Evolutionary conservation across 2,888 invertebrate genomes (phyloP).

Genomic region (Tinea semifulvella): DNA sequence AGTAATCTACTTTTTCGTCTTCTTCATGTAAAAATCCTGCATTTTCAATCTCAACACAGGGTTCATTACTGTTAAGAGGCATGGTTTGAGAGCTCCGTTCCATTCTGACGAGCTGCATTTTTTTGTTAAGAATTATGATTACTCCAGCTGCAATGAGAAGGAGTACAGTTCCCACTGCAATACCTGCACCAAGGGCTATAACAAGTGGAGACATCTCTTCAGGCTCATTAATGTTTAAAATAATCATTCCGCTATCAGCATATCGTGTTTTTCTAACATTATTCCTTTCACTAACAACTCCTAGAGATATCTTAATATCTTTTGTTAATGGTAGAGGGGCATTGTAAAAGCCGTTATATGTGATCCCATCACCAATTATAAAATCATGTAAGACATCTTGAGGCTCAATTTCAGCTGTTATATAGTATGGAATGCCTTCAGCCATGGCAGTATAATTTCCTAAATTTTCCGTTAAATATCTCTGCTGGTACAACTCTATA

Average conservation of each 20-base stretch:
- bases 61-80: conserved; percentile 81
- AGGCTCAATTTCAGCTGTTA: conserved; percentile 81
- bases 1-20: conserved; percentile 73
- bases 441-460: conserved; percentile 73
- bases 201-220: conserved; percentile 57
- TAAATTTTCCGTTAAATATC: conserved; percentile 68
- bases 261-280: conserved; percentile 72
- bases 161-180: conserved; percentile 78
- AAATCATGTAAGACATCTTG: conserved; percentile 73
- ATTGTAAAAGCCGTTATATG: conserved; percentile 81
- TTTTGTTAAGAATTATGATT: conserved; percentile 67
- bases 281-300: conserved; percentile 74
- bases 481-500: conserved; percentile 70
- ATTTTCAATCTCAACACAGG: conserved; percentile 83
- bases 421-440: conserved; percentile 80
- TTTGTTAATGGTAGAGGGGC: conserved; percentile 71
- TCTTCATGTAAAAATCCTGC: conserved; percentile 81
- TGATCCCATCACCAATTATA: conserved; percentile 77
- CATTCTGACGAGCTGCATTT: conserved; percentile 49
- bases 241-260: conserved; percentile 64
- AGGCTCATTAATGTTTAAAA: conserved; percentile 58
- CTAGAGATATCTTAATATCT: conserved; percentile 74
- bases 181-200: conserved; percentile 61
- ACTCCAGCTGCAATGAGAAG: conserved; percentile 70
- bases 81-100: conserved; percentile 57